Evolutionary conservation across 2,113 vertebrate species (phyloP).

Genomic region (Microcebus jonahi): DNA sequence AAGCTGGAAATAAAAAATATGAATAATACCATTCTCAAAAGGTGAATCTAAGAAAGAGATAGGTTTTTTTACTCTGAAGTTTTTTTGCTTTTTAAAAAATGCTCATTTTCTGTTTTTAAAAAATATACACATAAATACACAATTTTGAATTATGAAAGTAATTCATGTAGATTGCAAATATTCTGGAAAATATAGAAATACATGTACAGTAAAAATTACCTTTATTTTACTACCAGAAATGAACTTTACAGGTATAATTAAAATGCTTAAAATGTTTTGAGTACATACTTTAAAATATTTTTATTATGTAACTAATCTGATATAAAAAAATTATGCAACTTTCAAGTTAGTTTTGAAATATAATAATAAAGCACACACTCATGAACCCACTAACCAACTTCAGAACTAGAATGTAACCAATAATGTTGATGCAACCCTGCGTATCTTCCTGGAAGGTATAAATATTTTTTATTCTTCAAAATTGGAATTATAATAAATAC

Average conservation of each 20-base stretch:
- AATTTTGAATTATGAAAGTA: conserved; percentile 31
- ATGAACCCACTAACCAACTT: neutral
- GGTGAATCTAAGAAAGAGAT: conserved; percentile 7
- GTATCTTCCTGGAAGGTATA: neutral
- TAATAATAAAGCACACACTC: neutral
- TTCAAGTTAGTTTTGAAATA: neutral
- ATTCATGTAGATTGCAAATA: neutral
- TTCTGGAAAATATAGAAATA: neutral
- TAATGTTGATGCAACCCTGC: neutral
- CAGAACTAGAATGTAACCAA: neutral
- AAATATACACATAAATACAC: neutral
- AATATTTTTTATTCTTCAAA: neutral
- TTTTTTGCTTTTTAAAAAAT: conserved; percentile 34
- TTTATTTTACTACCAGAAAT: conserved; percentile 23
- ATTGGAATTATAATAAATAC: neutral
- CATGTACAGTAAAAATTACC: neutral
- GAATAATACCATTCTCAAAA: conserved; percentile 1
- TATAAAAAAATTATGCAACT: conserved; percentile 4
- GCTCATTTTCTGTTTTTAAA: conserved; percentile 23
- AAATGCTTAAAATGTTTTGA: conserved; percentile 24
- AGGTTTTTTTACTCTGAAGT: neutral
- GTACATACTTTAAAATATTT: neutral
- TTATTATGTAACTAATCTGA: conserved; percentile 9
- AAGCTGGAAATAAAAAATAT: conserved; percentile 22
- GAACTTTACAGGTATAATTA: conserved; percentile 6